Percentiles rank a stretch among this genome's conserved stretches.
Evolutionary conservation across 30 jellyfish, hydroid and myxozoan genomes (phyloP).

Genomic region (Rhopilema esculentum): DNA sequence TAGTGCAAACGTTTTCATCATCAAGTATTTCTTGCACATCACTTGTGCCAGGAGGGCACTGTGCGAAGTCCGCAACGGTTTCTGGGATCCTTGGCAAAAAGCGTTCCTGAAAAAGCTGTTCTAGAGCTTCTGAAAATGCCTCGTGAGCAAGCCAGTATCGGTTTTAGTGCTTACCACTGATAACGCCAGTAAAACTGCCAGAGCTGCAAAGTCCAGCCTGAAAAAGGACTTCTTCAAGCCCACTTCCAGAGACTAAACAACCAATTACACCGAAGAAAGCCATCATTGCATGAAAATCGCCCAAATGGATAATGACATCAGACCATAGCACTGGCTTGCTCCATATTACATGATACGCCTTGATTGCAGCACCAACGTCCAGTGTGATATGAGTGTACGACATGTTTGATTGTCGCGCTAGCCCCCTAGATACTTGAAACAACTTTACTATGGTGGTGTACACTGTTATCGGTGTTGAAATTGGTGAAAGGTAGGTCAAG

Average conservation of each 20-base stretch:
- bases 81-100: background rate
- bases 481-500: conserved; percentile 55
- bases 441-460: conserved; percentile 16
- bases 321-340: conserved; percentile 29
- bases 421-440: conserved; percentile 20
- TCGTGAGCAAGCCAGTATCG: conserved; percentile 9
- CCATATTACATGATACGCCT: conserved; percentile 49
- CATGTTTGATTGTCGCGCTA: conserved; percentile 38
- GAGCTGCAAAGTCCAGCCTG: conserved; percentile 48
- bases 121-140: conserved; percentile 23
- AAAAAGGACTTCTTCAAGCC: conserved; percentile 26
- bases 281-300: conserved; percentile 63
- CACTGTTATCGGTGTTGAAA: conserved; percentile 42
- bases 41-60: conserved; percentile 20
- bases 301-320: conserved; percentile 35
- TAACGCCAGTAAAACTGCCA: conserved; percentile 19
- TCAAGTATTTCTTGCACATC: background rate
- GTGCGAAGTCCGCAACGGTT: conserved; percentile 7
- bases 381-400: conserved; percentile 42
- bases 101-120: conserved; percentile 3
- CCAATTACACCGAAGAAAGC: conserved; percentile 49
- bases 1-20: background rate
- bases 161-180: conserved; percentile 9
- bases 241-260: conserved; percentile 34
- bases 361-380: conserved; percentile 56